Evolutionary conservation across 2,888 invertebrate genomes (phyloP), one percentile per base, ranked within the genome.

Genomic region (Pristionchus japonicus): DNA sequence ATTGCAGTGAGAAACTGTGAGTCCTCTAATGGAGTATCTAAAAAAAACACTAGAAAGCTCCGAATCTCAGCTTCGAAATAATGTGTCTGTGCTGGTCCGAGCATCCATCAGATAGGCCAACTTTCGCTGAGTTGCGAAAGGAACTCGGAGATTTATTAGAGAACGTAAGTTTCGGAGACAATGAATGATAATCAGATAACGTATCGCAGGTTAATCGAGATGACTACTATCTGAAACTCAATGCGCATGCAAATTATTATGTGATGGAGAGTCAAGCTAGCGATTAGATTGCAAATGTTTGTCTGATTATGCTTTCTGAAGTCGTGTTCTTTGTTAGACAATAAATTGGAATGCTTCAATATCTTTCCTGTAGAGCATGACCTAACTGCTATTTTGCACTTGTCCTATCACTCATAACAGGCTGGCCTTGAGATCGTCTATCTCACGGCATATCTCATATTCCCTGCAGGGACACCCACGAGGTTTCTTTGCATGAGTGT

Each of bases 141-240:
- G 40, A 23, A n/a, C 27, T 49, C 1, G 47, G 43, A 23, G 43
- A 20, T 13, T 13, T 47, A 15, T 37, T 70, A 23, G 70, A 70
- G 17, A 40, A 37, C 23, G 70, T 70, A 20, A 70, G 37, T 2
- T 64, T 40, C n/a, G 40, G 17, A 4, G 27, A 20, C 23, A 20
- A 37, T 37, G 1, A 2, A 70, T 15, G 3, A 23, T 37, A 1
- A 37, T 37, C 17, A 17, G 40, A 37, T 2, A 37, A 70, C 9
- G 9, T 3, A 37, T 80, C 47, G n/a, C 6, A 80, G 80, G 27
- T 80, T 15, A 27, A n/a, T 11, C 47, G 20, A 31, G 80, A 80
- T 20, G 47, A 80, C 7, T 80, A 77, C 74, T 77, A 77, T 77
- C 40, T 77, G 31, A 77, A 77, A 27, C 74, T 77, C 9, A n/a